Evolutionary conservation across 2,888 invertebrate species (phyloP), one percentile per base, ranked within the genome.

Genomic region (Coremacera marginata): DNA sequence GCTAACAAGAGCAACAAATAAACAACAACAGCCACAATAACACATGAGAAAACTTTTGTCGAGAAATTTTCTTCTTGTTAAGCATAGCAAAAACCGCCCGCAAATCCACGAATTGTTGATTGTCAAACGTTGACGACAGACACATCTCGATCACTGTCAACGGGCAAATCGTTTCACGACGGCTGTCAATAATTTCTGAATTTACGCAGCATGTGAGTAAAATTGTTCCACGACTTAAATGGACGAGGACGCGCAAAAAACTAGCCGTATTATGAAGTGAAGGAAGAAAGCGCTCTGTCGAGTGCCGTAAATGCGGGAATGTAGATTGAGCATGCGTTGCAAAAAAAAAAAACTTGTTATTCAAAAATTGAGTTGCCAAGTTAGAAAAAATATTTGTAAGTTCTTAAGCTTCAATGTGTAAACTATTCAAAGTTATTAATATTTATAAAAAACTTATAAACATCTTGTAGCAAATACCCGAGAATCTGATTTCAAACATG

Each of bases 101-200:
- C 87, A 85, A 87, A 86, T 84, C 83, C 81, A 78, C 79, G 78
- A 81, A 79, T 44, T 81, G 81, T 78, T 70, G 74, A 80, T 77
- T 60, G 72, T 72, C 78, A 78, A 60, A 63, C 22, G 27, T 65
- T 70, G 82, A 55, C n/a, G 19, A 34, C 52, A 79, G 87, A 87
- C 88, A 87, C 87, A 87, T 88, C 87, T 87, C 87, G 88, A 88
- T 88, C 87, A 87, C 85, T 88, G 88, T 87, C 87, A 82, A 82
- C 80, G 77, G 81, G 77, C 80, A 82, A 77, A 80, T 74, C 82
- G 72, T 34, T 44, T 83, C 74, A 65, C 68, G 70, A 67, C 75
- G 65, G 83, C 82, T 87, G 87, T 87, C 87, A 87, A 87, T 87
- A 87, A 85, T 86, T 87, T 84, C 85, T 83, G 86, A 84, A 87